A percentile compares a stretch with the other conserved stretches of the same genome.
phyloP scores from a whole-genome alignment of 2,797 vertebrate species.

The Australoheros facetus region DNA sequence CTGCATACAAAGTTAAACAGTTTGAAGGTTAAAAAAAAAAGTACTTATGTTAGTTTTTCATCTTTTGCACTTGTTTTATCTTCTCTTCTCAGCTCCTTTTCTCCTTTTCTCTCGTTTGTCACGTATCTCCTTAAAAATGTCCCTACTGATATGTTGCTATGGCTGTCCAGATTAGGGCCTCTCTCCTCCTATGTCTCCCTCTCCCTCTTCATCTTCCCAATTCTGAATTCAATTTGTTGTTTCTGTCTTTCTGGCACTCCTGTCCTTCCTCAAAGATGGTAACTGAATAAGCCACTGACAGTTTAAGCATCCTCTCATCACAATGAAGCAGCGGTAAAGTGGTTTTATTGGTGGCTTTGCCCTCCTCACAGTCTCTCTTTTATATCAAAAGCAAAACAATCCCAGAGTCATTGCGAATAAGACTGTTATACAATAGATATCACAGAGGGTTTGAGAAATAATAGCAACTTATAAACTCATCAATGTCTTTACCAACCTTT shows the following conservation, averaged over 20 bases:
- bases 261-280: constrained; percentile 24
- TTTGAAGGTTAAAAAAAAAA: background rate
- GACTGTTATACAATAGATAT: background rate
- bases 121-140: constrained; percentile 9
- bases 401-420: constrained; percentile 31
- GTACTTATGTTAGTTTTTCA: background rate
- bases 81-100: background rate
- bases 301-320: background rate
- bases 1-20: background rate
- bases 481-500: constrained; percentile 18
- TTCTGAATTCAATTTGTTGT: constrained; percentile 42
- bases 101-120: background rate
- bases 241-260: constrained; percentile 19
- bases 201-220: constrained; percentile 9
- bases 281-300: constrained; percentile 20
- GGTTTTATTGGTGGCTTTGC: constrained; percentile 1
- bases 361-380: constrained; percentile 4
- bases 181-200: constrained; percentile 10
- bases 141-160: constrained; percentile 3
- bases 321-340: constrained; percentile 1
- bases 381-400: constrained; percentile 13
- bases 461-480: constrained; percentile 20
- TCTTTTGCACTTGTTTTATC: background rate
- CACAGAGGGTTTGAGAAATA: constrained; percentile 1
- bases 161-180: constrained; percentile 35